Conservation (phyloP, 35 echinoderm and acorn worm genomes). For the Strongylocentrotus purpuratus region DNA sequence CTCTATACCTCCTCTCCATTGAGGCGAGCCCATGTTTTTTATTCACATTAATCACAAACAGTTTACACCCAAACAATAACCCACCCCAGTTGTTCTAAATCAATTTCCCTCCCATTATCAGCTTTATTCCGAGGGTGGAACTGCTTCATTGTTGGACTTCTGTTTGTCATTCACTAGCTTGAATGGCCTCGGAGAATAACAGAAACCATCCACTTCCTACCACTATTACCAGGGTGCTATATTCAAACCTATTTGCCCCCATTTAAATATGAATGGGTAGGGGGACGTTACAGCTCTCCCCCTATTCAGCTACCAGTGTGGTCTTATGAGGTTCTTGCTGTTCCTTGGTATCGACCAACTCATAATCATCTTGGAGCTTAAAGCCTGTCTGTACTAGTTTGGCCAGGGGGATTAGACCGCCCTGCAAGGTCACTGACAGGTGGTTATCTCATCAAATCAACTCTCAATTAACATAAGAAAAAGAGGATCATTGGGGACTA, state of each 20-base stretch:
- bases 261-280: background rate
- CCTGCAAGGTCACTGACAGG: too few relatives aligned
- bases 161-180: background rate
- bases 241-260: background rate
- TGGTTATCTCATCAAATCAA: too few relatives aligned
- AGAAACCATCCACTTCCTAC: background rate
- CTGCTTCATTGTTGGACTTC: background rate
- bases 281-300: background rate
- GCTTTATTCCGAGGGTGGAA: background rate
- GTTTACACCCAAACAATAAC: slow-evolving; percentile 26
- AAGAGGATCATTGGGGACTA: too few relatives aligned
- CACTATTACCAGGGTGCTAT: background rate
- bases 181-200: background rate
- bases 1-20: background rate
- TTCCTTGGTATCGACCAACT: too few relatives aligned
- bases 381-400: too few relatives aligned
- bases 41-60: background rate
- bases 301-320: too few relatives aligned
- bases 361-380: too few relatives aligned
- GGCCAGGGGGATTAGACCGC: too few relatives aligned
- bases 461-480: too few relatives aligned
- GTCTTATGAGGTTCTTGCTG: too few relatives aligned
- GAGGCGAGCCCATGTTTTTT: background rate
- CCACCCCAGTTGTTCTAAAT: background rate
- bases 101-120: background rate